Evolutionary conservation across 2,888 invertebrate species (phyloP).

Genomic region (Lacanobia wlatinum): DNA sequence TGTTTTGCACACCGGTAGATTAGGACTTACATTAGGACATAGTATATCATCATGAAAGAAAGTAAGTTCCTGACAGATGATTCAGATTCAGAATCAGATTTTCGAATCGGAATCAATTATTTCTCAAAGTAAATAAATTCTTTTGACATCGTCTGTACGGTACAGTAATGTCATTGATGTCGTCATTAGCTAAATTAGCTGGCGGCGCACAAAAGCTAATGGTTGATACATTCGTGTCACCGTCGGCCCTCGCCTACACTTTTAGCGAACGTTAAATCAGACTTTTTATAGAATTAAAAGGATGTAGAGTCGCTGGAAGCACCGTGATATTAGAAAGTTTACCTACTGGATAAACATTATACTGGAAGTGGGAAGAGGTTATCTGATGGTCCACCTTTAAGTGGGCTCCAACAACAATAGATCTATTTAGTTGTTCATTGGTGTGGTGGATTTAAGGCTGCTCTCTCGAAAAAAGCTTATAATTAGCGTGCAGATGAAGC

Average conservation of each 20-base stretch:
- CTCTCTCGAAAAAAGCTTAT: too few species aligned
- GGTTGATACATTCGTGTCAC: conserved; percentile 53
- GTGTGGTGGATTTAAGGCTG: too few species aligned
- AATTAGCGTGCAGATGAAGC: too few species aligned
- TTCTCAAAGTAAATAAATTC: conserved; percentile 5
- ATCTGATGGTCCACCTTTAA: too few species aligned
- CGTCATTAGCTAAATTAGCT: conserved; percentile 62
- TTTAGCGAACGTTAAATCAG: conserved; percentile 36
- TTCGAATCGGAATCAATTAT: conserved; percentile 20
- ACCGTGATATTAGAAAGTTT: background rate
- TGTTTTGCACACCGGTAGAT: background rate
- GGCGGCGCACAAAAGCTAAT: conserved; percentile 50
- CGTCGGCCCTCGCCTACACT: conserved; percentile 48
- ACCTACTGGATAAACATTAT: background rate
- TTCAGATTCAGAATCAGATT: background rate
- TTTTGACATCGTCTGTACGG: conserved; percentile 11
- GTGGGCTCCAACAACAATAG: too few species aligned
- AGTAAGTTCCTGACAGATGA: background rate
- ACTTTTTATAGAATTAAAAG: conserved; percentile 37
- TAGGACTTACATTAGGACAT: too few species aligned
- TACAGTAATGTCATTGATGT: conserved; percentile 46
- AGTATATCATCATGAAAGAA: background rate
- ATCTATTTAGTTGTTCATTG: too few species aligned
- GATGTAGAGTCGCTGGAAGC: conserved; percentile 31
- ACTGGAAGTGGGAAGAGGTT: too few species aligned